Evolutionary conservation across 2,888 invertebrate species (phyloP).

Genomic region (Lomographa bimaculata): DNA sequence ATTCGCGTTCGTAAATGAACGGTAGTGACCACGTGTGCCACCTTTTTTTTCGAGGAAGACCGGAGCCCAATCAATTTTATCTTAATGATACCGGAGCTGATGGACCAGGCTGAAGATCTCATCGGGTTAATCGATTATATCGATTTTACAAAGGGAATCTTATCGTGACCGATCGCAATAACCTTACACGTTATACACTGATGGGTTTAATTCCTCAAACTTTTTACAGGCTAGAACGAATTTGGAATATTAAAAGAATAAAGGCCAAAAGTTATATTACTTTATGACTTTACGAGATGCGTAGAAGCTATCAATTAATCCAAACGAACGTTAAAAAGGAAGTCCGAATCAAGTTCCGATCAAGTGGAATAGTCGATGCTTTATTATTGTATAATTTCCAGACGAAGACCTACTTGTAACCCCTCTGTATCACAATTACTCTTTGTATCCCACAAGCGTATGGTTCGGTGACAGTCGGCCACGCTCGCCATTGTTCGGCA

Average conservation of each 20-base stretch:
- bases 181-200: too few relatives aligned
- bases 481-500: constrained; percentile 32
- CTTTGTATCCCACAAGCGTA: neutral
- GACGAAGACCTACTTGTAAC: constrained; percentile 1
- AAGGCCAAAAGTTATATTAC: too few relatives aligned
- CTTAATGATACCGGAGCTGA: constrained; percentile 56
- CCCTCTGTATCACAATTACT: constrained; percentile 14
- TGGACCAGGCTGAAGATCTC: constrained; percentile 50
- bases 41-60: constrained; percentile 74
- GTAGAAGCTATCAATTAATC: constrained; percentile 14
- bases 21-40: constrained; percentile 82
- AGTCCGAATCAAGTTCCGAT: constrained; percentile 10
- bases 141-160: constrained; percentile 39
- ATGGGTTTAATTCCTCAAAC: constrained; percentile 15
- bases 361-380: neutral
- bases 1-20: constrained; percentile 83
- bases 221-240: constrained; percentile 23
- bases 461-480: constrained; percentile 14
- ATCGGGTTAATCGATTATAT: constrained; percentile 61
- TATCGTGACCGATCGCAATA: constrained; percentile 27
- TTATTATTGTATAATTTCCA: neutral
- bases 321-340: constrained; percentile 13
- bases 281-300: constrained; percentile 19
- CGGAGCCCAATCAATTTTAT: constrained; percentile 74
- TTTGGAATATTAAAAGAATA: constrained; percentile 20